Evolutionary conservation across 2,888 invertebrate genomes (phyloP).

Genomic region (Pammene aurita): DNA sequence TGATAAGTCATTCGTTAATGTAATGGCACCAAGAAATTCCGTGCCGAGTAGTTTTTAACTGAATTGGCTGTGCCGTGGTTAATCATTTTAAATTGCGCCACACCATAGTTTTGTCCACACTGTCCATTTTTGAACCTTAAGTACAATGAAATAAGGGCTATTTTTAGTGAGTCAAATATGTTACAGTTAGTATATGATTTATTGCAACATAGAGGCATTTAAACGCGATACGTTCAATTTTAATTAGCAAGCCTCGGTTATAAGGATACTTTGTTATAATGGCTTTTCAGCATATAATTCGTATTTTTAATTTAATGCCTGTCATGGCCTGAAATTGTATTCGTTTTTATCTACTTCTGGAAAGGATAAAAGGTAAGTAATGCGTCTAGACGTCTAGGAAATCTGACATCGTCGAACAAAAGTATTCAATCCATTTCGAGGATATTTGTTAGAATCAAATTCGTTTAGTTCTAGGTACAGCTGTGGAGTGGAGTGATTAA

Average conservation of each 20-base stretch:
- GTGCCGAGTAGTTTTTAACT: conserved; percentile 32
- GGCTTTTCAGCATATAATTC: not conserved
- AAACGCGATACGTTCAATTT: conserved; percentile 24
- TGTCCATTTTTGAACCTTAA: too few relatives aligned
- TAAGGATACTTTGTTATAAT: not conserved
- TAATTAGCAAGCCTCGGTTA: conserved; percentile 13
- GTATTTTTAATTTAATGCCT: not conserved
- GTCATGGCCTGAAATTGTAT: not conserved
- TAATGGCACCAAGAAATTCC: conserved; percentile 34
- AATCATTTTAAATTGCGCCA: conserved; percentile 44
- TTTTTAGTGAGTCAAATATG: not conserved
- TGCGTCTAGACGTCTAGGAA: conserved; percentile 1
- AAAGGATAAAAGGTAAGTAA: not conserved
- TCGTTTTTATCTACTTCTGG: not conserved
- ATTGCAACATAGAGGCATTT: conserved; percentile 27
- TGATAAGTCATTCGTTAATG: conserved; percentile 37
- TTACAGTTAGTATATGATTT: conserved; percentile 38
- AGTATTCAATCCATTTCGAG: conserved; percentile 1
- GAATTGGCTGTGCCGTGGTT: conserved; percentile 41
- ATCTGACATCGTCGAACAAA: conserved; percentile 1
- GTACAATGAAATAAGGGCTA: too few relatives aligned
- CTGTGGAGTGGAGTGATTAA: not conserved
- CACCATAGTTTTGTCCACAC: not conserved
- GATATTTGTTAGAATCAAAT: not conserved
- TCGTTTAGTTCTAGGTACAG: too few relatives aligned